Evolutionary conservation across 2,888 invertebrate species (phyloP).

Genomic region (Pegoplata infirma): DNA sequence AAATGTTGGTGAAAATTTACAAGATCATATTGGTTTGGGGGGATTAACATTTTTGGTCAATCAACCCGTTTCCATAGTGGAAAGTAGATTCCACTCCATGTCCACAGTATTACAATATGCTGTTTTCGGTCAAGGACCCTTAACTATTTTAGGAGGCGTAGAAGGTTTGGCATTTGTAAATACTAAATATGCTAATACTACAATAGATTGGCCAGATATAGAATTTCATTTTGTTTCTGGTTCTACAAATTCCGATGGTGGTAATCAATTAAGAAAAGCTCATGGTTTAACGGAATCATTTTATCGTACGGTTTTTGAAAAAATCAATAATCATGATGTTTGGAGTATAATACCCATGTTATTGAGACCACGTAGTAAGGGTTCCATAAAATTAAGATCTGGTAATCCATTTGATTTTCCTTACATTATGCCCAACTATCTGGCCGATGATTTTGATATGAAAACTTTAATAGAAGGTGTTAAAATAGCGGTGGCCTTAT

Average conservation of each 20-base stretch:
- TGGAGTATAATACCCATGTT: slow-evolving; percentile 92
- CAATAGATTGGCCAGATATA: slow-evolving; percentile 92
- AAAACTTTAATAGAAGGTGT: slow-evolving; percentile 90
- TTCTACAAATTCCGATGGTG: slow-evolving; percentile 91
- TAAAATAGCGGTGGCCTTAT: slow-evolving; percentile 89
- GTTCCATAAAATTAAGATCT: slow-evolving; percentile 88
- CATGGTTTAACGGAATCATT: slow-evolving; percentile 87
- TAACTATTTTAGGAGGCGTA: slow-evolving; percentile 92
- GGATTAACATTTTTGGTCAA: slow-evolving; percentile 91
- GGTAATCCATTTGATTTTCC: slow-evolving; percentile 93
- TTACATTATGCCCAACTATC: slow-evolving; percentile 94
- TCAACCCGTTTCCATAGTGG: slow-evolving; percentile 87
- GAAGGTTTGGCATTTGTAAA: slow-evolving; percentile 94
- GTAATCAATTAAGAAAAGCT: slow-evolving; percentile 87
- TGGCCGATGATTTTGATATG: slow-evolving; percentile 88
- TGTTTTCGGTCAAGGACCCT: slow-evolving; percentile 88
- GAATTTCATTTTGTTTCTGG: slow-evolving; percentile 94
- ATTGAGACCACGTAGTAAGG: slow-evolving; percentile 90
- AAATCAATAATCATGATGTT: slow-evolving; percentile 86
- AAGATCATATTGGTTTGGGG: slow-evolving; percentile 93
- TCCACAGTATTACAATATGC: slow-evolving; percentile 91
- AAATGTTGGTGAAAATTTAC: slow-evolving; percentile 90
- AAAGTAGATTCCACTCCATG: slow-evolving; percentile 87
- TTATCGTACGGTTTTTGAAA: slow-evolving; percentile 86
- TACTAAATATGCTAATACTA: slow-evolving; percentile 88